A percentile compares a stretch with the other conserved stretches of the same genome.
phyloP scores from a whole-genome alignment of 2,888 invertebrate genomes.

The Harpagoxenus sublaevis region DNA sequence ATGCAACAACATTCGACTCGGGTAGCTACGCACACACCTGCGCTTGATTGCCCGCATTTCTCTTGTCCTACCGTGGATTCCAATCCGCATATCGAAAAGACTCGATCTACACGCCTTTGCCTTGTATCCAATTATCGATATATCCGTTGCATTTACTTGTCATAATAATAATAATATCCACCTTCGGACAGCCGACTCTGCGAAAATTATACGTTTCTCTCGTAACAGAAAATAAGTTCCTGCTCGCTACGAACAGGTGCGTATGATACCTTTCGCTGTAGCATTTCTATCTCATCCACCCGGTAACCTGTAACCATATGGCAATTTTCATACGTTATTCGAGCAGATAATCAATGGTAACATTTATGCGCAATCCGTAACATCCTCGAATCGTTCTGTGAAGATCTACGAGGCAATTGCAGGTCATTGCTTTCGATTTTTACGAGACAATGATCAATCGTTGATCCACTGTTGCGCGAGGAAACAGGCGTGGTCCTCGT shows the following conservation, averaged over 20 bases:
- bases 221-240: constrained; percentile 44
- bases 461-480: constrained; percentile 39
- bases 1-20: constrained; percentile 53
- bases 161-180: constrained; percentile 68
- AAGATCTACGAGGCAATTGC: constrained; percentile 3
- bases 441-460: constrained; percentile 48
- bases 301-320: not conserved
- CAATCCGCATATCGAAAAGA: constrained; percentile 38
- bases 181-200: constrained; percentile 58
- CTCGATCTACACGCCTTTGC: constrained; percentile 74
- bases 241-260: constrained; percentile 2
- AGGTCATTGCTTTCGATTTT: constrained; percentile 50
- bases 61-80: constrained; percentile 59
- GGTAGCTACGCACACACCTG: constrained; percentile 26
- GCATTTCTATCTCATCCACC: constrained; percentile 23
- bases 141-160: constrained; percentile 71
- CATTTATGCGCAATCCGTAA: constrained; percentile 34
- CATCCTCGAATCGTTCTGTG: constrained; percentile 4
- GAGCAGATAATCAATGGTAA: constrained; percentile 7
- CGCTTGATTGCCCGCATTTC: constrained; percentile 68
- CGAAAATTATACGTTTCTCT: constrained; percentile 68
- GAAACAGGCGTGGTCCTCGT: constrained; percentile 54
- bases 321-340: constrained; percentile 28
- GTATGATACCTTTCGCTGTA: constrained; percentile 18
- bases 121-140: constrained; percentile 75